These are phyloP conservation scores for Limnothrissa miodon DNA, from an alignment of 2,113 vertebrate species.

Conservation along the genomic window DNA sequence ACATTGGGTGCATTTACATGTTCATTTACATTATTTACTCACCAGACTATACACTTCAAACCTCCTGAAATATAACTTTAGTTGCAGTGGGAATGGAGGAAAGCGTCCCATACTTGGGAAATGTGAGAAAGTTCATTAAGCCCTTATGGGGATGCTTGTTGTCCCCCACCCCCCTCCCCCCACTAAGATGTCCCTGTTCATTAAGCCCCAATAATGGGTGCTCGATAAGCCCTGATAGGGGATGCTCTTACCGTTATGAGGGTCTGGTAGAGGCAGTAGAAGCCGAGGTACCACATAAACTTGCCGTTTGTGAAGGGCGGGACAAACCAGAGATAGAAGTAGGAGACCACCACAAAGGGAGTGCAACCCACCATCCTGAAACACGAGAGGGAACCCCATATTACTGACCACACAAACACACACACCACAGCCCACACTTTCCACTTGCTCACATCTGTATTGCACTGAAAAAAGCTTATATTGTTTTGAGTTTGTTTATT, in stretches of 20 bases:
- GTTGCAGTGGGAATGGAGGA: not conserved
- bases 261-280: conserved; percentile 92
- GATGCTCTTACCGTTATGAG: conserved; percentile 84
- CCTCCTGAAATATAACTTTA: not conserved
- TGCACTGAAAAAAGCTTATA: not conserved
- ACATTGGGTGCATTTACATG: no score
- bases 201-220: no score
- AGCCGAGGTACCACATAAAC: conserved; percentile 85
- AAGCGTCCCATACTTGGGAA: not conserved
- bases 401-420: not conserved
- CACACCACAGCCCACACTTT: not conserved
- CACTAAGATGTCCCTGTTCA: no score
- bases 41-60: not conserved
- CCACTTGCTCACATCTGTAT: not conserved
- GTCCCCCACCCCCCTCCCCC: no score
- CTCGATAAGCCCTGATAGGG: not conserved
- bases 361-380: conserved; percentile 88
- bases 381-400: conserved; percentile 10
- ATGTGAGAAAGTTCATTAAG: not conserved
- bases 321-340: conserved; percentile 94
- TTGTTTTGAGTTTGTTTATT: not conserved
- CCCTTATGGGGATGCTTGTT: no score
- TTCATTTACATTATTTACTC: no score
- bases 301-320: conserved; percentile 78
- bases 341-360: conserved; percentile 83